Base-by-base conservation (phyloP, 1,140 invertebrate species). In the Gryllus bimaculatus region DNA sequence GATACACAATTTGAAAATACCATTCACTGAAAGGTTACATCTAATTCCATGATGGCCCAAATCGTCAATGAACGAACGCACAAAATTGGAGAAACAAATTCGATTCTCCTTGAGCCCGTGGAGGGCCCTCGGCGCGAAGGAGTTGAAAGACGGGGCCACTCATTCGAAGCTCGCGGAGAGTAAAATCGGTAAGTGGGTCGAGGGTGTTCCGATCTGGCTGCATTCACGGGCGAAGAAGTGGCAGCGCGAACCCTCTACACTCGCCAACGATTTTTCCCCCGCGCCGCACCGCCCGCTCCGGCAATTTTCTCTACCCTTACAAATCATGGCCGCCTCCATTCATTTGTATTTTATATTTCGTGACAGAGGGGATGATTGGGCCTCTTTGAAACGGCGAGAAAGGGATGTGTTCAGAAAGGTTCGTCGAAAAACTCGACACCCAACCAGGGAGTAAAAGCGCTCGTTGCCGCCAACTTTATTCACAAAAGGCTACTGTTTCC, bases 281-380 rank as follows among this genome's bases (percentile, higher is more conserved):
- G 2, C 54, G 10, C 54, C 18, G 10, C 54, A 66, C 54, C 18
- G 54, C 54, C 18, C 1, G 18, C 54, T 66, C 54, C 10, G 54
- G 18, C 54, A 18, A 66, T 66, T 66, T 66, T 18, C 54, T 13
- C 54, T 66, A 66, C 54, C 54, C 54, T 66, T 66, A 66, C 54
- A 66, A 66, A 66, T 66, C 54, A 66, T 7, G 54, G 3, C 54
- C 54, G 26, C 26, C 18, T 66, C 18, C 54, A 66, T 66, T 66
- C 54, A 66, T 66, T 66, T 66, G 54, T 66, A 66, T 66, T 66
- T 66, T 66, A 66, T 66, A 13, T 66, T 66, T 66, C 54, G 54
- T 66, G 54, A 66, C 54, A 66, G 54, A 66, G 54, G 54, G 54
- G 54, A 66, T 66, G 54, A 66, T 66, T 66, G 54, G 54, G 54